These are phyloP conservation scores for Apodemia zela DNA, from an alignment of 2,888 invertebrate species.

Conservation along the genomic window DNA sequence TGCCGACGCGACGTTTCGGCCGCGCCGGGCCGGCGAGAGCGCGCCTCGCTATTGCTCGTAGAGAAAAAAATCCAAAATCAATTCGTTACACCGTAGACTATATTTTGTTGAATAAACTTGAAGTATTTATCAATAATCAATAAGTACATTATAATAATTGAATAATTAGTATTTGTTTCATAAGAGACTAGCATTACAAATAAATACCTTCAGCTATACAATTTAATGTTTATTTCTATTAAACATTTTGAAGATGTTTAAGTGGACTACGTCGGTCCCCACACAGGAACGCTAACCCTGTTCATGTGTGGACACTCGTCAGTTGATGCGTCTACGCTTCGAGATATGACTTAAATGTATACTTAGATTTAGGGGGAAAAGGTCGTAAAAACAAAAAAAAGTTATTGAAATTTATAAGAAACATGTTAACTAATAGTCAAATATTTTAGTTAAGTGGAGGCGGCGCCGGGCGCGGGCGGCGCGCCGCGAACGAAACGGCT, in stretches of 20 bases:
- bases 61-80: slow-evolving; percentile 74
- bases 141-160: slow-evolving; percentile 81
- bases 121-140: slow-evolving; percentile 80
- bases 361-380: slow-evolving; percentile 77
- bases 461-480: slow-evolving; percentile 39
- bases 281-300: slow-evolving; percentile 58
- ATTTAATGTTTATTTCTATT: slow-evolving; percentile 77
- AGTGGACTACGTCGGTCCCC: slow-evolving; percentile 71
- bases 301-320: slow-evolving; percentile 63
- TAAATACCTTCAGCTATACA: slow-evolving; percentile 80
- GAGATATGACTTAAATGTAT: slow-evolving; percentile 79
- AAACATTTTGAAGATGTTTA: slow-evolving; percentile 77
- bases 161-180: slow-evolving; percentile 80
- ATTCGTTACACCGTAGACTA: slow-evolving; percentile 78
- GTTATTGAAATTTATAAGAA: slow-evolving; percentile 80
- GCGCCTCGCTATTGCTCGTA: slow-evolving; percentile 63
- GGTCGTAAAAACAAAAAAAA: slow-evolving; percentile 75
- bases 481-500: slow-evolving; percentile 51
- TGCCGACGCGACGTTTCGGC: slow-evolving; percentile 22
- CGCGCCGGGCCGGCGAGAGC: slow-evolving; percentile 30
- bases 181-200: slow-evolving; percentile 81
- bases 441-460: slow-evolving; percentile 67
- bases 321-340: slow-evolving; percentile 73
- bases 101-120: slow-evolving; percentile 77
- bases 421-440: slow-evolving; percentile 78